A percentile compares a stretch with the other conserved stretches of the same genome.
These are phyloP conservation scores for Euleptes europaea DNA, from an alignment of 2,113 vertebrate genomes.

Conservation along the genomic window DNA sequence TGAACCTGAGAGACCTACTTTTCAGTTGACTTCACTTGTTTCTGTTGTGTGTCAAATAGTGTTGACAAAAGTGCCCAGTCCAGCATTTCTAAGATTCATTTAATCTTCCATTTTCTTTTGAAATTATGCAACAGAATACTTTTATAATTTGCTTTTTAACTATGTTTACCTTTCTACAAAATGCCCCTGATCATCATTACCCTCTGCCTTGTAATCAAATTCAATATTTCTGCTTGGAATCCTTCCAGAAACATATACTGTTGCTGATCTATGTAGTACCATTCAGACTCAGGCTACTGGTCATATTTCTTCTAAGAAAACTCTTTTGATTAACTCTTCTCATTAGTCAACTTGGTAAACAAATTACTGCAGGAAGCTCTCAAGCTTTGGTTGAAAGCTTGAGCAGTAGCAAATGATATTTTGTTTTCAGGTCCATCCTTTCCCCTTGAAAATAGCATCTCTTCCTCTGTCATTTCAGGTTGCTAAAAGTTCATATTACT, in stretches of 20 bases:
- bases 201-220: constrained; percentile 29
- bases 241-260: constrained; percentile 49
- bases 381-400: constrained; percentile 56
- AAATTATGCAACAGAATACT: constrained; percentile 27
- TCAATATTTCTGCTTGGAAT: constrained; percentile 35
- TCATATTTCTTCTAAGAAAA: constrained; percentile 52
- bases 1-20: constrained; percentile 2
- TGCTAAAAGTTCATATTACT: constrained; percentile 65
- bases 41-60: neutral
- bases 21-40: neutral
- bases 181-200: constrained; percentile 15
- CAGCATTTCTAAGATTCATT: constrained; percentile 21
- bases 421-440: constrained; percentile 54
- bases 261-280: constrained; percentile 12
- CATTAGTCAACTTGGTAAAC: constrained; percentile 65
- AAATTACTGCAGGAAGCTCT: constrained; percentile 58
- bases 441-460: constrained; percentile 55
- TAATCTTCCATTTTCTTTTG: constrained; percentile 26
- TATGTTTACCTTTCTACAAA: constrained; percentile 23
- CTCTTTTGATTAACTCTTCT: constrained; percentile 55
- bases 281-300: constrained; percentile 35
- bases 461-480: constrained; percentile 45
- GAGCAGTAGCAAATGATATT: constrained; percentile 41
- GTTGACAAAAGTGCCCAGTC: neutral
- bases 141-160: neutral